phyloP scores from a whole-genome alignment of 2,113 vertebrate genomes.

The Lucifuga dentata region DNA sequence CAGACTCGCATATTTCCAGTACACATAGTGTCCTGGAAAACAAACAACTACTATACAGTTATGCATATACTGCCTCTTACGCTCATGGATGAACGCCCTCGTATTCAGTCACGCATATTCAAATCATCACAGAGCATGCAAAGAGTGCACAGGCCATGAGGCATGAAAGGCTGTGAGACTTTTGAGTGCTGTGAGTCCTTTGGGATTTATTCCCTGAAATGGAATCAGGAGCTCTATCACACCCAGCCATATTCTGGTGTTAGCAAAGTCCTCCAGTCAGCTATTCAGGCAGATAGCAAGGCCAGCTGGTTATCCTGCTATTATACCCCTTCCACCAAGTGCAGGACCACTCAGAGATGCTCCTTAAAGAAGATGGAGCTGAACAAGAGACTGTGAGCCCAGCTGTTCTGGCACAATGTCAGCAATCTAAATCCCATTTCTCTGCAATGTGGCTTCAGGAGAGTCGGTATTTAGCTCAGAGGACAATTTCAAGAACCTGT shows the following conservation, averaged over 20 bases:
- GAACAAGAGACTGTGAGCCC: constrained; percentile 34
- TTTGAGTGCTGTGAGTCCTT: constrained; percentile 54
- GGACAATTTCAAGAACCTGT: constrained; percentile 29
- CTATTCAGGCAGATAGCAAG: constrained; percentile 40
- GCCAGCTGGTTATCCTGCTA: constrained; percentile 52
- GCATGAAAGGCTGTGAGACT: constrained; percentile 35
- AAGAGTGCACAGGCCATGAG: constrained; percentile 29
- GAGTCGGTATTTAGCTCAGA: constrained; percentile 10
- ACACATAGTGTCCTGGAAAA: constrained; percentile 53
- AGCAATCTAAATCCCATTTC: constrained; percentile 5
- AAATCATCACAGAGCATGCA: neutral
- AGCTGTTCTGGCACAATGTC: constrained; percentile 35
- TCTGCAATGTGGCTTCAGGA: constrained; percentile 11
- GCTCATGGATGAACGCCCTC: constrained; percentile 8
- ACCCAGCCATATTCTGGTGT: constrained; percentile 30
- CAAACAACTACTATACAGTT: constrained; percentile 31
- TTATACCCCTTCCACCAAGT: constrained; percentile 39
- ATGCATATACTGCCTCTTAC: constrained; percentile 29
- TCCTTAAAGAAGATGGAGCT: constrained; percentile 43
- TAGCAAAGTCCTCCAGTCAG: constrained; percentile 51
- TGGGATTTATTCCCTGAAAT: constrained; percentile 49
- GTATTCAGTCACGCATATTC: neutral
- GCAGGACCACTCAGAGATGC: constrained; percentile 45
- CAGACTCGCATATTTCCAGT: constrained; percentile 62
- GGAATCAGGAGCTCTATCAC: constrained; percentile 58